Conservation (phyloP, 2,113 vertebrate species). For the Microcebus ravelobensis region DNA sequence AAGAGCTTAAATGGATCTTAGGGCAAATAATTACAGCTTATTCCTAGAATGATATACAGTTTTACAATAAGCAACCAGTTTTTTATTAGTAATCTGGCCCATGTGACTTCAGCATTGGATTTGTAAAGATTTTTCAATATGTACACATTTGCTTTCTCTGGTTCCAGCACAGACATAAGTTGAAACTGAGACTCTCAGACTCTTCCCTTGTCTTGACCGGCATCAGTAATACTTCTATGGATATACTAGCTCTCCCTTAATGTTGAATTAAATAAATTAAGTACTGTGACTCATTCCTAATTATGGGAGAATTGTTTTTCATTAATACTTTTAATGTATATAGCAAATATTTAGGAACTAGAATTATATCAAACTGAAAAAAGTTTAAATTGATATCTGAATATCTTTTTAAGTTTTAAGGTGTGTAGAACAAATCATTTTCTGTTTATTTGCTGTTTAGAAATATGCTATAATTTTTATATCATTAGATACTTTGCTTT, state of each 20-base stretch:
- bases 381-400: neutral
- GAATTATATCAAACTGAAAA: neutral
- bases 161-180: neutral
- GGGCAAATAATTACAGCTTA: conserved; percentile 1
- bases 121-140: neutral
- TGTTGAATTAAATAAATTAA: neutral
- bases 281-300: neutral
- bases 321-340: neutral
- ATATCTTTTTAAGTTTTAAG: neutral
- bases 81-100: neutral
- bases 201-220: neutral
- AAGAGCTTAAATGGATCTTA: neutral
- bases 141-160: neutral
- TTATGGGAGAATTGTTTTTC: neutral
- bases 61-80: neutral
- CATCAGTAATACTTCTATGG: no score
- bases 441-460: neutral
- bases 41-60: conserved; percentile 14
- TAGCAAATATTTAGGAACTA: neutral
- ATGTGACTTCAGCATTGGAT: neutral
- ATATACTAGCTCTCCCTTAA: no score
- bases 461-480: neutral
- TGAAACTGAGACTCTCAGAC: neutral
- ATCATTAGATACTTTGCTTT: neutral
- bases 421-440: neutral